Percentiles rank a stretch among this genome's conserved stretches.
Conservation (phyloP, 2,888 invertebrate species). For the Oscheius sp. region DNA sequence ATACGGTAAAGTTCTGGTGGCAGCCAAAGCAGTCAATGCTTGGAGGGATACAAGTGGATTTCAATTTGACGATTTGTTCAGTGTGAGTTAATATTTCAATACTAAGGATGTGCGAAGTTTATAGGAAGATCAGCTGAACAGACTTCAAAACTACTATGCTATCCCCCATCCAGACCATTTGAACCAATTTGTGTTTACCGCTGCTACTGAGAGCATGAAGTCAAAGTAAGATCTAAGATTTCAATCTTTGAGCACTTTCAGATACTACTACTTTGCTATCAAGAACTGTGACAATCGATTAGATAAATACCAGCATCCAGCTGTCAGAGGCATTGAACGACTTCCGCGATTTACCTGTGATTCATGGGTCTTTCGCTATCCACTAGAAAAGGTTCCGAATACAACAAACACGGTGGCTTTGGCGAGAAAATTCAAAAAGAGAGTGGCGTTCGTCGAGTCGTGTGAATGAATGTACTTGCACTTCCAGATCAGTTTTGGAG, state of each 20-base stretch:
- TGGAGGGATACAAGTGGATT: constrained; percentile 15
- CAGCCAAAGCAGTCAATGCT: constrained; percentile 2
- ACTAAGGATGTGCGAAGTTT: not conserved
- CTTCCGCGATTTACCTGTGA: constrained; percentile 13
- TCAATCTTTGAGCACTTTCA: not conserved
- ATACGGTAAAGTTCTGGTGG: not conserved
- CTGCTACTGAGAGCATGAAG: constrained; percentile 1
- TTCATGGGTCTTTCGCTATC: constrained; percentile 7
- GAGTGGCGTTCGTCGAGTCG: not conserved
- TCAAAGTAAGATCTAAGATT: not conserved
- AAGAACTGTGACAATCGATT: constrained; percentile 13
- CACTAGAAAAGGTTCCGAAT: constrained; percentile 3
- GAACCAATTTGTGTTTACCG: constrained; percentile 1
- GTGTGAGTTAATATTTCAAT: not conserved
- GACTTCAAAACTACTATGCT: constrained; percentile 10
- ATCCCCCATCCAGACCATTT: constrained; percentile 17
- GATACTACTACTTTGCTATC: constrained; percentile 12
- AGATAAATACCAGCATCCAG: constrained; percentile 3
- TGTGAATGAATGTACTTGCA: not conserved
- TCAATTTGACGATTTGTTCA: constrained; percentile 1
- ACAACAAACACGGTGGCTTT: not conserved
- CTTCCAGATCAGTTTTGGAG: constrained; percentile 14
- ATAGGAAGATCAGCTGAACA: constrained; percentile 14
- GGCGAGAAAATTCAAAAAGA: constrained; percentile 7
- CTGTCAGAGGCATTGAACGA: constrained; percentile 1